These are phyloP conservation scores for Harlomillsia oculata DNA, from an alignment of 1,140 invertebrate genomes.

Conservation along the genomic window DNA sequence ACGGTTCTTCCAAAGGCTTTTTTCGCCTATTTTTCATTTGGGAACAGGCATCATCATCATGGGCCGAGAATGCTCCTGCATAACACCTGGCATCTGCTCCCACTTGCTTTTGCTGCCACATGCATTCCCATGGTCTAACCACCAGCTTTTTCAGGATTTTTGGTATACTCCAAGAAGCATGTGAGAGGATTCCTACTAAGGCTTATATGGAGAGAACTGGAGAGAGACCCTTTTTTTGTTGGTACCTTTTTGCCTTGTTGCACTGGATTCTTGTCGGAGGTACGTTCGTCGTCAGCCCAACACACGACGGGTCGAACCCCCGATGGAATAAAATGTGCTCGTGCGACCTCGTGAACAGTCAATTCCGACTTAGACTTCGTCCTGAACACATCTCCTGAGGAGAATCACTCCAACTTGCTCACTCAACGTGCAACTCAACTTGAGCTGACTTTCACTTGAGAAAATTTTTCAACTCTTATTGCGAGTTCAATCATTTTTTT, in stretches of 20 bases:
- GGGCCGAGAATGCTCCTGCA: constrained; percentile 25
- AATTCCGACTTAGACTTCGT: constrained; percentile 15
- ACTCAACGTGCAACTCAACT: neutral
- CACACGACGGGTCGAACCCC: constrained; percentile 25
- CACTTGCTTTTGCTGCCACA: constrained; percentile 12
- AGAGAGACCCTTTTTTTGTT: too few species aligned
- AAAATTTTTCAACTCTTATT: neutral
- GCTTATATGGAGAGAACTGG: neutral
- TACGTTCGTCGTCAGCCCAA: constrained; percentile 17
- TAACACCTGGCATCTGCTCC: constrained; percentile 34
- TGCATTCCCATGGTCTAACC: constrained; percentile 11
- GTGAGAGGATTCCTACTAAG: neutral
- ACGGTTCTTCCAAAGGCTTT: constrained; percentile 32
- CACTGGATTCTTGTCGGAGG: neutral
- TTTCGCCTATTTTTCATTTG: constrained; percentile 28
- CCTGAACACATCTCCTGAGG: constrained; percentile 17
- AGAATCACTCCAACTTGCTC: constrained; percentile 1
- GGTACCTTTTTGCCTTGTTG: neutral
- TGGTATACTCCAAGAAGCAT: neutral
- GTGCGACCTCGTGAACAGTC: constrained; percentile 23
- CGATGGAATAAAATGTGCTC: constrained; percentile 30
- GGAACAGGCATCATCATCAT: too few species aligned
- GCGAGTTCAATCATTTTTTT: constrained; percentile 13
- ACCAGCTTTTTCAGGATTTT: neutral
- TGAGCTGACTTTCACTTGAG: neutral